Base-by-base conservation (phyloP, 2,113 vertebrate genomes). In the Tonatia bakeri region DNA sequence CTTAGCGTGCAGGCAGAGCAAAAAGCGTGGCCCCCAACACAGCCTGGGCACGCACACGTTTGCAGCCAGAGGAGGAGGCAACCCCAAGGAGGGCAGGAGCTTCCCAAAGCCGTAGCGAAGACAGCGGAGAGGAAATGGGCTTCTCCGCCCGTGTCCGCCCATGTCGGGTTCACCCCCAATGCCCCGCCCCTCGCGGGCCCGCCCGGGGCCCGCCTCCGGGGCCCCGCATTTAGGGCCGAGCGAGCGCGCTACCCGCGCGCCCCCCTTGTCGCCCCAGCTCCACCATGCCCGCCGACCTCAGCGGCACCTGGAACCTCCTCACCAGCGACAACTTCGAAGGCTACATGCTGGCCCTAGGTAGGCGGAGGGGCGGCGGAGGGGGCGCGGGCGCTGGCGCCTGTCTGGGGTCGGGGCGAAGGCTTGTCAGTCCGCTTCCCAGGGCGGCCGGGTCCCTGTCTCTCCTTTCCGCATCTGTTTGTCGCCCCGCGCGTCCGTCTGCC, bases 341-440 rank as follows among this genome's bases (percentile, higher is more conserved):
- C 56, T 99, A 99, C 82, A 99, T 99, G 99, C 96, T 98, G 91
- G 98, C 98, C 83, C 97, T 99, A 96, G 99, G 99, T 99, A 98
- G 97, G 98, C 1, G 36, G 59, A 10, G 14, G 0, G 3, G 17
- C 17, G 56, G 36, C 33, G 45, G 7, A 2, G 45, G 38, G 36
- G 9, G 1, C 8, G 86, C 6, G 13, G n/a, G 56, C 1, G 7
- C 40, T 14, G 3, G 13, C 9, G 61, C 33, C 26, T 7, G 28
- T 19, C 14, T 38, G 6, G 1, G 6, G n/a, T 15, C 77, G 9
- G 67, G 64, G 24, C 5, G 9, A 24, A 33, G 79, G 16, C 47
- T 40, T 4, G 56, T n/a, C n/a, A 17, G 69, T 59, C 45, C 1
- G 14, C 67, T 9, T 52, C 36, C 36, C n/a, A 1, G 2, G 33